Base-by-base conservation (phyloP, 2,797 vertebrate genomes). In the Mastacembelus armatus region DNA sequence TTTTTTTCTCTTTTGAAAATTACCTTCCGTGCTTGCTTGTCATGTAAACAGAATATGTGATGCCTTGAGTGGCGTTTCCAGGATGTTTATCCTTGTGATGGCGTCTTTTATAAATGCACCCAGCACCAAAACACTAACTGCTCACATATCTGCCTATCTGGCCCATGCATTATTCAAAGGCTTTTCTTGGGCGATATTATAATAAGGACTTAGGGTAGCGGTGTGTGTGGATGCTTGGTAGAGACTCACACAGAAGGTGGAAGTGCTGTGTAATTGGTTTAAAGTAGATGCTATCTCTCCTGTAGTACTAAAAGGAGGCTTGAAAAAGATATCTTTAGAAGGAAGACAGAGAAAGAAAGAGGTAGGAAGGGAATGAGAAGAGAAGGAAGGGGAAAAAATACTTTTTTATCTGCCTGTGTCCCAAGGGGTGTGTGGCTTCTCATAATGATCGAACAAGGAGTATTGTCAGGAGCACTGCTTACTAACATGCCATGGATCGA, bases 151-250 rank as follows among this genome's bases (percentile, higher is more conserved):
- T 85, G 84, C 85, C 88, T 87, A 90, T 88, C 88, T 89, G 84
- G 71, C 71, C 89, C 88, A 94, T 94, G 91, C 90, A 94, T 95
- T 94, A 94, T 94, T 94, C 92, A 94, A 88, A 88, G 89, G 75
- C 85, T 86, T 89, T 90, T 88, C 88, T 89, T 86, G 81, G 88
- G 88, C 88, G 81, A 90, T 92, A 87, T 91, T 88, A 90, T 93
- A 92, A 92, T 92, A 91, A 89, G 91, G 85, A 88, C 81, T 89
- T 87, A 84, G 77, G 77, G 76, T 86, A 75, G 81, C 58, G 0
- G 40, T n/a, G 60, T 80, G 70, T 50, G 71, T 70, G 55, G 60
- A 67, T 85, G 85, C 81, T 80, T 4, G 67, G 78, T 72, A 51
- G 75, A 85, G 81, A 86, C 84, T 83, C 73, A 65, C 74, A 77